Base-by-base conservation (phyloP, 2,888 invertebrate genomes). In the Napeogenes inachia region DNA sequence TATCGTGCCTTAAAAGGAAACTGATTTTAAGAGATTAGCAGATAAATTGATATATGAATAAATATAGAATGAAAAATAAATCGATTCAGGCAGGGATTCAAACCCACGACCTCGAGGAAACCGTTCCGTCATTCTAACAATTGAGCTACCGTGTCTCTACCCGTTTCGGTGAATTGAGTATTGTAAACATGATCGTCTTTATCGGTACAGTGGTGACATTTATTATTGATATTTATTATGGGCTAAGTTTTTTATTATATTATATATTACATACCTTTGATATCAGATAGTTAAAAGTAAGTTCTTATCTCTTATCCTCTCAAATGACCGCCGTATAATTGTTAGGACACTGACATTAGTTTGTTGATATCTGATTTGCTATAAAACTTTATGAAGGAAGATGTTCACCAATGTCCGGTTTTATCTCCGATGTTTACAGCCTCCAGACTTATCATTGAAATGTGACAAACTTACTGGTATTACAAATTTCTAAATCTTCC, bases 1-100 rank as follows among this genome's bases (percentile, higher is more conserved):
- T 80, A 81, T 76, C 79, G 77, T 81, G 80, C 80, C 79, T 78
- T 74, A 75, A 80, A 71, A 72, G 71, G 71, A 72, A 74, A 73
- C 70, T 68, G 71, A 71, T 72, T 74, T 70, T 68, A 67, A 65
- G 65, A 68, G 69, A 72, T 71, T 70, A 62, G 6, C 6, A 70
- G 61, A 70, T 71, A 66, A 57, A 47, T 47, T 46, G 13, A 13
- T 46, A 21, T 21, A 21, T 21, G 21, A 21, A 21, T 21, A 21
- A 21, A 21, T 21, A 21, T 21, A 21, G 21, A 21, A 21, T 21
- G 21, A 21, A 21, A 21, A 21, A 21, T 21, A 21, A 21, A 21
- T 21, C 21, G 21, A 21, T 1, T 21, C 21, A 21, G 21, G 1
- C 21, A 21, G 21, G 21, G 21, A 21, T 21, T 21, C 21, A 1